Evolutionary conservation across 2,797 vertebrate species (phyloP).

Genomic region (Hippopotamyrus pictus): DNA sequence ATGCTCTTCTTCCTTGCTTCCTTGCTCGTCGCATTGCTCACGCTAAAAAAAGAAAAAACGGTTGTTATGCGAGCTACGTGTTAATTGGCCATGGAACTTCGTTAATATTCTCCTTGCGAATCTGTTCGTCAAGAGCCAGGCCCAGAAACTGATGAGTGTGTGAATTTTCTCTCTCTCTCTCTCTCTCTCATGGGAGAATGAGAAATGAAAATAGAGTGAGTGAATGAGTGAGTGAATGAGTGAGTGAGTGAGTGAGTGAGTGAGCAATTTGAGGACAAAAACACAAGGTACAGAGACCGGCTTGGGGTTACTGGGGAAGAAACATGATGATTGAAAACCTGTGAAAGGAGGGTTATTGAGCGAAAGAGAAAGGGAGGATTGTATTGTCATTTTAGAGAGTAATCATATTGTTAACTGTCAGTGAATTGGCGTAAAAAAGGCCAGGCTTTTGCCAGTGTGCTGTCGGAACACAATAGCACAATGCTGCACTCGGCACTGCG

Average conservation of each 20-base stretch:
- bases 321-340: constrained; percentile 27
- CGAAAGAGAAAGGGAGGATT: constrained; percentile 59
- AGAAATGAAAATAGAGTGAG: constrained; percentile 23
- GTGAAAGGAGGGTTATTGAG: constrained; percentile 51
- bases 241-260: neutral
- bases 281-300: neutral
- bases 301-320: constrained; percentile 17
- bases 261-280: constrained; percentile 17
- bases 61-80: constrained; percentile 70
- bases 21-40: neutral
- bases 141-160: constrained; percentile 71
- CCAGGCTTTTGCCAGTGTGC: constrained; percentile 35
- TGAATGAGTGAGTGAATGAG: constrained; percentile 23
- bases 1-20: neutral
- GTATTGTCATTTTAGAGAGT: constrained; percentile 55
- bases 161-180: constrained; percentile 50
- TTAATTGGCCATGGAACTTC: constrained; percentile 69
- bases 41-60: constrained; percentile 44
- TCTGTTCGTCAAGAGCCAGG: constrained; percentile 62
- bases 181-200: constrained; percentile 33
- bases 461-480: constrained; percentile 15
- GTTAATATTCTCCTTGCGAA: constrained; percentile 72
- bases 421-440: constrained; percentile 54
- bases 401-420: constrained; percentile 60
- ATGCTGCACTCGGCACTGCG: neutral